Percentiles rank a stretch among this genome's conserved stretches.
Evolutionary conservation across 2,888 invertebrate genomes (phyloP).

Genomic region (Nephrotoma flavescens): DNA sequence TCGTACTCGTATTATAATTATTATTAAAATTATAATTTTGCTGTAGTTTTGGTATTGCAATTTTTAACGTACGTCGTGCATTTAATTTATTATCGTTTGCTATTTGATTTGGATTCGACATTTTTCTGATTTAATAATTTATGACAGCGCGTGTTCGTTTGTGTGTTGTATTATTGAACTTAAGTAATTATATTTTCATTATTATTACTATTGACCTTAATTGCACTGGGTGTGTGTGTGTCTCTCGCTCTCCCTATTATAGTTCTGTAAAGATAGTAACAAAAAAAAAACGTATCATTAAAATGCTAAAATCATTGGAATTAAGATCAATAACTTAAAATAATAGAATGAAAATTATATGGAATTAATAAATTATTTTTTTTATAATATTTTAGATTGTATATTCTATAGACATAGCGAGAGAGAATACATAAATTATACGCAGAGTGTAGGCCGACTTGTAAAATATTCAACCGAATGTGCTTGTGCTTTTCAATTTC

Average conservation of each 20-base stretch:
- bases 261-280: neutral
- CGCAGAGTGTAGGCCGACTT: neutral
- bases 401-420: neutral
- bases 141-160: neutral
- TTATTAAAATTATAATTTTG: neutral
- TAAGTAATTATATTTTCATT: neutral
- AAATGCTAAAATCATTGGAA: neutral
- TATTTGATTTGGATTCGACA: neutral
- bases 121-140: neutral
- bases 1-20: neutral
- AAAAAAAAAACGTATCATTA: neutral
- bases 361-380: neutral
- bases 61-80: neutral
- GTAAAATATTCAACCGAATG: neutral
- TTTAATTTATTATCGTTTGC: neutral
- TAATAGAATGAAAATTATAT: neutral
- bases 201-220: neutral
- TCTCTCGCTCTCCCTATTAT: no score
- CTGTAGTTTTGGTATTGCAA: slow-evolving; percentile 1
- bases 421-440: neutral
- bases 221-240: neutral
- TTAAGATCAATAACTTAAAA: neutral
- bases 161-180: neutral
- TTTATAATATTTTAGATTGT: neutral
- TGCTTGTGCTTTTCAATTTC: neutral